Evolutionary conservation across 53 echinoderm and acorn worm genomes (phyloP).

Genomic region (Stichopus horrens): DNA sequence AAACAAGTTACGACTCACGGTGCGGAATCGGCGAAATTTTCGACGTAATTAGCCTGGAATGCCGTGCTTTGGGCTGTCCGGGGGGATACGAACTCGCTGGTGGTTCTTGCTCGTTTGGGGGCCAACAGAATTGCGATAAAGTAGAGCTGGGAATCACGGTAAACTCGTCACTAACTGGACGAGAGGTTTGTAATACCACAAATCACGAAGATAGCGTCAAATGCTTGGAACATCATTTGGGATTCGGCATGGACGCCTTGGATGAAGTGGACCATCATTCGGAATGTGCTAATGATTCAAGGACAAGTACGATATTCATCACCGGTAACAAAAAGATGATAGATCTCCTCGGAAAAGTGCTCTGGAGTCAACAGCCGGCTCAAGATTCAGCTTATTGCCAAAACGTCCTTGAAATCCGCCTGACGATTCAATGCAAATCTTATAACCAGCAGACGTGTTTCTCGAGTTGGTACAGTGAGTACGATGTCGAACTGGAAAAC

Average conservation of each 20-base stretch:
- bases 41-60: constrained; percentile 1
- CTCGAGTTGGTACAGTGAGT: not conserved
- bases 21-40: constrained; percentile 9
- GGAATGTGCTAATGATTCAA: not conserved
- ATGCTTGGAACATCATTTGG: not conserved
- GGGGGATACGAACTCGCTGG: not conserved
- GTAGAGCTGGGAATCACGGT: not conserved
- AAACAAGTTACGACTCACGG: not conserved
- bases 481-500: not conserved
- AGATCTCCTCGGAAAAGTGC: not conserved
- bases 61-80: not conserved
- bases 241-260: not conserved
- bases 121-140: not conserved
- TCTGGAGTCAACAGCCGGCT: not conserved
- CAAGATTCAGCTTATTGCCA: not conserved
- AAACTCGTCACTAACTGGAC: not conserved
- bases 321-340: not conserved
- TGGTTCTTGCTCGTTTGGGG: not conserved
- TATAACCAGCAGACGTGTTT: not conserved
- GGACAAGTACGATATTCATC: not conserved
- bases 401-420: not conserved
- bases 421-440: not conserved
- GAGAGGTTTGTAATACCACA: not conserved
- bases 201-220: not conserved
- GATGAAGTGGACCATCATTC: not conserved